These are phyloP conservation scores for Chaenodraco wilsoni DNA, from an alignment of 2,797 vertebrate species.

Conservation along the genomic window DNA sequence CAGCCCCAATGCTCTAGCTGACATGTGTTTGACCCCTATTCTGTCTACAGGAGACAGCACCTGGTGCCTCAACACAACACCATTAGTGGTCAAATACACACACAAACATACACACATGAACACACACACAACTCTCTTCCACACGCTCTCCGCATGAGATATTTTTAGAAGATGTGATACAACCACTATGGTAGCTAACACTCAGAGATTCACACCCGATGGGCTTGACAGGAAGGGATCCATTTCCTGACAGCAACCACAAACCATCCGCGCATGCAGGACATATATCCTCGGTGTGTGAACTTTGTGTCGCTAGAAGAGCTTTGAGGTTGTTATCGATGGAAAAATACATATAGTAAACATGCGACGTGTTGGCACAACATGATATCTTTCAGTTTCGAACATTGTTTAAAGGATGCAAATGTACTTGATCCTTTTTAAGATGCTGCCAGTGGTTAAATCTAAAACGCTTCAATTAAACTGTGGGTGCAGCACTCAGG, in stretches of 20 bases:
- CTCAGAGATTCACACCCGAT: constrained; percentile 73
- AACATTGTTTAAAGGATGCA: constrained; percentile 17
- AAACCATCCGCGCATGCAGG: constrained; percentile 70
- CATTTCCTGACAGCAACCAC: constrained; percentile 84
- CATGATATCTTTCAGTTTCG: constrained; percentile 6
- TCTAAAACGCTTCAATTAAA: constrained; percentile 55
- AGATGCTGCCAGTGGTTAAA: constrained; percentile 37
- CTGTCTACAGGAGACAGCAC: constrained; percentile 70
- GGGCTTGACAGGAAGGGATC: constrained; percentile 80
- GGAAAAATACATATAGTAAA: constrained; percentile 12
- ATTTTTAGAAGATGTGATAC: constrained; percentile 69
- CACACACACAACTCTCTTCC: constrained; percentile 22
- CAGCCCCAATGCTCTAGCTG: constrained; percentile 43
- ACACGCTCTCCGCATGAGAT: constrained; percentile 46
- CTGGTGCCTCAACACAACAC: constrained; percentile 71
- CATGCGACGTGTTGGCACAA: background rate
- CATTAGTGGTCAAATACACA: constrained; percentile 74
- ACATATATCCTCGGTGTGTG: constrained; percentile 25
- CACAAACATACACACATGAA: constrained; percentile 26
- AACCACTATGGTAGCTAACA: constrained; percentile 56
- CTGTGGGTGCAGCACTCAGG: constrained; percentile 36
- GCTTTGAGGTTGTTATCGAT: constrained; percentile 19
- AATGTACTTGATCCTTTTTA: constrained; percentile 34
- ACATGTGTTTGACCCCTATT: constrained; percentile 75
- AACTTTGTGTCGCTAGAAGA: constrained; percentile 28